These are phyloP conservation scores for Arizona elegans DNA, from an alignment of 2,113 vertebrate genomes.

Conservation along the genomic window DNA sequence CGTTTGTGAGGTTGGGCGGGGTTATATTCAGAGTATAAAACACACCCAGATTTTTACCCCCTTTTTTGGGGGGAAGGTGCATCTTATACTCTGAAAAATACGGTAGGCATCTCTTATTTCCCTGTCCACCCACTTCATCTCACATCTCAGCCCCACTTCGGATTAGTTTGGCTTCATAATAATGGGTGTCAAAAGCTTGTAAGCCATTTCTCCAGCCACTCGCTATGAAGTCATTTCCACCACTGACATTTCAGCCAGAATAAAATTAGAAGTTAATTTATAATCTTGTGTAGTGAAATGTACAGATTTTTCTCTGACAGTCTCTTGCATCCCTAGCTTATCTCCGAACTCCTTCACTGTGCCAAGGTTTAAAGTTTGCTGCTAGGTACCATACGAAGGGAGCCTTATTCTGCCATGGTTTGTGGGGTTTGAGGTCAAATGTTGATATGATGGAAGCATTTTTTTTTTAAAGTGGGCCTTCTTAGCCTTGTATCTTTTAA, in stretches of 20 bases:
- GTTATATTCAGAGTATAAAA: too few relatives aligned
- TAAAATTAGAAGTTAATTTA: neutral
- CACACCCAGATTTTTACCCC: too few relatives aligned
- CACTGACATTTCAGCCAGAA: neutral
- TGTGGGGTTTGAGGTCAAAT: too few relatives aligned
- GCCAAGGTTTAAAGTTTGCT: neutral
- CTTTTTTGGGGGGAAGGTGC: too few relatives aligned
- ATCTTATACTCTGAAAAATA: too few relatives aligned
- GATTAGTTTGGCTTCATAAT: neutral
- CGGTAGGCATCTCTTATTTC: accelerated
- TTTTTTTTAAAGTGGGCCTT: neutral
- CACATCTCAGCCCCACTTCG: neutral
- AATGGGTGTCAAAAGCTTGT: neutral
- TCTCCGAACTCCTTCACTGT: neutral
- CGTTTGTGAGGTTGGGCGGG: too few relatives aligned
- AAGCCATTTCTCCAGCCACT: neutral
- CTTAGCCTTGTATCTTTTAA: neutral
- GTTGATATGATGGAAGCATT: neutral
- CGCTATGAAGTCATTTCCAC: neutral
- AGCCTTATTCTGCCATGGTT: too few relatives aligned
- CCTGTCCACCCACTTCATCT: neutral
- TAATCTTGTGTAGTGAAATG: neutral
- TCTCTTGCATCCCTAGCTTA: neutral
- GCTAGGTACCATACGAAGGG: neutral
- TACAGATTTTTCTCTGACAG: neutral